Evolutionary conservation across 2,797 vertebrate species (phyloP).

Genomic region (Perdix hodgsoniae): DNA sequence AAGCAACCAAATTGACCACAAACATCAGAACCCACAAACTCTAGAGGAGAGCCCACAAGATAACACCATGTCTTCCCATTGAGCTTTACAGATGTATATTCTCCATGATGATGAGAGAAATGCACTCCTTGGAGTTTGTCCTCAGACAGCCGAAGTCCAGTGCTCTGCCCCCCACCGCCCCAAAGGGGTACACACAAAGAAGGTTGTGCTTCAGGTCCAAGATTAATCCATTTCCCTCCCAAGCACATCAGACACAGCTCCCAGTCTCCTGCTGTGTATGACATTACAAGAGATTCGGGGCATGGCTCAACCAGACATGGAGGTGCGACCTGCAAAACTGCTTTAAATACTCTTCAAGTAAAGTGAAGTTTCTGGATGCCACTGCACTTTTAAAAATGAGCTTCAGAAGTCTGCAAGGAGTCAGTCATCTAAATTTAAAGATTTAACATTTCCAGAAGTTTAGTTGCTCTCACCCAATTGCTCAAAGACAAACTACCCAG

Average conservation of each 20-base stretch:
- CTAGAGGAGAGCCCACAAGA: background rate
- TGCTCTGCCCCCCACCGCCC: background rate
- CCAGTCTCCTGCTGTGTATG: background rate
- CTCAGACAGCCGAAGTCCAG: background rate
- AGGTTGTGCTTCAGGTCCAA: background rate
- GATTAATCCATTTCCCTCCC: background rate
- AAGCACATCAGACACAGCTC: background rate
- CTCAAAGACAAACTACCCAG: background rate
- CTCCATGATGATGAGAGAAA: background rate
- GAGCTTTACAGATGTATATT: background rate
- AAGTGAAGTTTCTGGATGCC: background rate
- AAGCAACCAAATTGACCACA: background rate
- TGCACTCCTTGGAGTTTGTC: background rate
- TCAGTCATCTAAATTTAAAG: background rate
- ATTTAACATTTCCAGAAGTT: background rate
- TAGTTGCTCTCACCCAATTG: rapidly evolving
- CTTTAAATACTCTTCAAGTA: background rate
- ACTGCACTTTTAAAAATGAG: background rate
- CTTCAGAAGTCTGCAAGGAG: background rate
- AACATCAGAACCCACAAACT: background rate
- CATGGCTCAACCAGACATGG: background rate
- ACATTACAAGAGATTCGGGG: background rate
- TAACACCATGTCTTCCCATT: background rate
- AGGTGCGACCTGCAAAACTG: background rate
- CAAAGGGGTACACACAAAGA: background rate